Conservation (phyloP, 1,140 invertebrate genomes). For the Drosophila lacertosa region DNA sequence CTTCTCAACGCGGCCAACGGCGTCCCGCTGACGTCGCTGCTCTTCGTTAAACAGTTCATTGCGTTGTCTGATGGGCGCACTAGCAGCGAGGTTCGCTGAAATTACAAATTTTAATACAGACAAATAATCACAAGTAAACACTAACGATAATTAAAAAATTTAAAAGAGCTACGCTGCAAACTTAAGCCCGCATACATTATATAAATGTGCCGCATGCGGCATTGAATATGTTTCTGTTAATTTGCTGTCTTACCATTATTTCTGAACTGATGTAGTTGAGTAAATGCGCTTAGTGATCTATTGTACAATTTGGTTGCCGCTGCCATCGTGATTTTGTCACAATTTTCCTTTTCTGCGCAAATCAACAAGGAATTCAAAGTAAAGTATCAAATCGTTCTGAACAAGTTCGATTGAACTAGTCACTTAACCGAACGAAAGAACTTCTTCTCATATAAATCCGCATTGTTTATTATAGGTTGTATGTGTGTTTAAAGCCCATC, state of each 20-base stretch:
- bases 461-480: too few species aligned
- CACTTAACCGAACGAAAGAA: too few species aligned
- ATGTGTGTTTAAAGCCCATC: too few species aligned
- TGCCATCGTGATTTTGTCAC: constrained; percentile 48
- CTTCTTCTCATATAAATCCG: too few species aligned
- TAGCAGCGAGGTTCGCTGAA: constrained; percentile 40
- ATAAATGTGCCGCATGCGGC: constrained; percentile 43
- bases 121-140: too few species aligned
- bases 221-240: not conserved
- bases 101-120: not conserved
- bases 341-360: constrained; percentile 30
- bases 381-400: not conserved
- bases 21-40: constrained; percentile 88
- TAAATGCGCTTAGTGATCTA: constrained; percentile 49
- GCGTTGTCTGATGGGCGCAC: constrained; percentile 83
- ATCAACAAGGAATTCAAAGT: constrained; percentile 9
- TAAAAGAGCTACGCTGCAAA: too few species aligned
- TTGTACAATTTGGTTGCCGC: constrained; percentile 64
- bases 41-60: constrained; percentile 93
- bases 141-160: not conserved
- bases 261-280: constrained; percentile 54
- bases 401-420: too few species aligned
- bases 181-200: constrained; percentile 58
- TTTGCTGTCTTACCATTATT: constrained; percentile 38
- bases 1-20: constrained; percentile 94